These are phyloP conservation scores for Pyrgus malvae DNA, from an alignment of 2,888 invertebrate genomes.

Conservation along the genomic window DNA sequence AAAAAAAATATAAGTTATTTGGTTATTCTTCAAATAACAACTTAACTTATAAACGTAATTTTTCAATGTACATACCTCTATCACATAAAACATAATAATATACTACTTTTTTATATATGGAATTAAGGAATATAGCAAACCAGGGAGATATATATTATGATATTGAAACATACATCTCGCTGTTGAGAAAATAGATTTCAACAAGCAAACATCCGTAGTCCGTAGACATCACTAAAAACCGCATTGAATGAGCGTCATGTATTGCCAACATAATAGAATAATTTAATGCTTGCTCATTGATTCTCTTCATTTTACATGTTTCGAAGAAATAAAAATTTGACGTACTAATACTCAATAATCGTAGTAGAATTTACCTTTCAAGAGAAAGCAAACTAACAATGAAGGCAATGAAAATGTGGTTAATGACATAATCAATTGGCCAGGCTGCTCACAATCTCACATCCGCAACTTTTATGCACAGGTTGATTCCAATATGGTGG, in stretches of 20 bases:
- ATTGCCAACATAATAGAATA: slow-evolving; percentile 19
- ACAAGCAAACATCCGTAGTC: not conserved
- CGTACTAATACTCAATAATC: no score
- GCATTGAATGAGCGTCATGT: slow-evolving; percentile 21
- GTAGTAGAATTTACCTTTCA: no score
- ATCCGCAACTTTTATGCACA: slow-evolving; percentile 51
- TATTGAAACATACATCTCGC: no score
- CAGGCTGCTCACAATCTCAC: slow-evolving; percentile 47
- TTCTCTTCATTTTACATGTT: slow-evolving; percentile 5
- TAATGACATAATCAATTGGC: slow-evolving; percentile 37
- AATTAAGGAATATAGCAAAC: no score
- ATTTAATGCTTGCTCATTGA: slow-evolving; percentile 18
- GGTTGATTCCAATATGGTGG: slow-evolving; percentile 80
- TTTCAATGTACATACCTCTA: no score
- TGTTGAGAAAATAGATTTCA: no score
- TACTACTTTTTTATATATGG: no score
- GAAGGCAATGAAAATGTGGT: slow-evolving; percentile 2
- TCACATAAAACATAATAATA: no score
- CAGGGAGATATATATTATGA: no score
- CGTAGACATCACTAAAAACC: slow-evolving; percentile 23
- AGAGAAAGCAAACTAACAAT: not conserved
- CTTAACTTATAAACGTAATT: no score
- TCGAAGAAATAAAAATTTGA: slow-evolving; percentile 2
- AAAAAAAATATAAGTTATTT: no score
- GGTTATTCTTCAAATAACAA: no score